Evolutionary conservation across 1,140 invertebrate genomes (phyloP).

Genomic region (Schmidtea mediterranea): DNA sequence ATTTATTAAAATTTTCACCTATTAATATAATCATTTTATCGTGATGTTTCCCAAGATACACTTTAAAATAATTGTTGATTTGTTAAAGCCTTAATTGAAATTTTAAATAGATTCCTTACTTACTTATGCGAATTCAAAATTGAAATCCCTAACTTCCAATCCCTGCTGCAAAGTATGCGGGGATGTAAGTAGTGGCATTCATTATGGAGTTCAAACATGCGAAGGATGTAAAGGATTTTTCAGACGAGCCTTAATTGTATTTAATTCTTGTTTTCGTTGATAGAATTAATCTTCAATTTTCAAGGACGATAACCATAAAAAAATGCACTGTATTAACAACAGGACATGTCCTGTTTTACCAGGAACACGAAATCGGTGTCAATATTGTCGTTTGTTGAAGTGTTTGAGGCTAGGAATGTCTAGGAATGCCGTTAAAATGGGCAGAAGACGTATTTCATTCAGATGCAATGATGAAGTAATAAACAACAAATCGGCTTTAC

Average conservation of each 20-base stretch:
- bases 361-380: slow-evolving; percentile 79
- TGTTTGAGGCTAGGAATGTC: slow-evolving; percentile 90
- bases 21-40: too few relatives aligned
- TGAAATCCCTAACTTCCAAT: too few relatives aligned
- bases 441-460: background rate
- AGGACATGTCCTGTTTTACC: slow-evolving; percentile 83
- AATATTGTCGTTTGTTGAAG: slow-evolving; percentile 93
- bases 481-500: background rate
- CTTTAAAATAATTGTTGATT: too few relatives aligned
- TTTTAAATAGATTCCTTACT: too few relatives aligned
- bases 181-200: slow-evolving; percentile 16
- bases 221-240: slow-evolving; percentile 72
- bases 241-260: slow-evolving; percentile 28
- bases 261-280: slow-evolving; percentile 10
- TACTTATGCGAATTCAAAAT: too few relatives aligned
- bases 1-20: too few relatives aligned
- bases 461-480: background rate
- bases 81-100: too few relatives aligned
- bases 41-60: too few relatives aligned
- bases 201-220: slow-evolving; percentile 44
- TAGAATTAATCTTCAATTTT: too few relatives aligned
- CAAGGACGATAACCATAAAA: slow-evolving; percentile 59
- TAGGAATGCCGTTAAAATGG: slow-evolving; percentile 37
- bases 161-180: slow-evolving; percentile 12
- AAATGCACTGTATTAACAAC: slow-evolving; percentile 76